A percentile compares a stretch with the other conserved stretches of the same genome.
These are phyloP conservation scores for Luperina nickerlii DNA, from an alignment of 2,888 invertebrate genomes.

Conservation along the genomic window DNA sequence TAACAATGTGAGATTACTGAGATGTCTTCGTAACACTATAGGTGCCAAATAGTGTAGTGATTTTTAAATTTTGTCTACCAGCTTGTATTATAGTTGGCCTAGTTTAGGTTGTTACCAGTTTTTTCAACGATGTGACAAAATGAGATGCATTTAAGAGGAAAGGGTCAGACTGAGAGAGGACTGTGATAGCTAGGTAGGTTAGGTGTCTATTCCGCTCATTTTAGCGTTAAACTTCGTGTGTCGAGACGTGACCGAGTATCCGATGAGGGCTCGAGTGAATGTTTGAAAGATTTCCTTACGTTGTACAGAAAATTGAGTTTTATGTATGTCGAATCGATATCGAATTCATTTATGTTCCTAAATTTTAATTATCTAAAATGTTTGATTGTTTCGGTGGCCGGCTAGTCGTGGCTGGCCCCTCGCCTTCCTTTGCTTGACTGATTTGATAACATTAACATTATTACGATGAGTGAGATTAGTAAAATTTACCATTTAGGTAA, in stretches of 20 bases:
- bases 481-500: conserved; percentile 84
- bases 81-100: conserved; percentile 85
- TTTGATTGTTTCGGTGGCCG: conserved; percentile 55
- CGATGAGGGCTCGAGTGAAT: conserved; percentile 79
- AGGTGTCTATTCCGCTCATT: conserved; percentile 88
- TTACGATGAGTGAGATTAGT: conserved; percentile 86
- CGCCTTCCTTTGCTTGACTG: conserved; percentile 82
- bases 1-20: conserved; percentile 74
- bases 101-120: conserved; percentile 89
- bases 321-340: conserved; percentile 53
- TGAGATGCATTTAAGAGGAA: conserved; percentile 88
- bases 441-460: conserved; percentile 82
- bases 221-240: conserved; percentile 84
- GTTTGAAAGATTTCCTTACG: conserved; percentile 66
- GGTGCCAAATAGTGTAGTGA: conserved; percentile 89
- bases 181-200: conserved; percentile 90
- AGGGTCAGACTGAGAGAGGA: conserved; percentile 90
- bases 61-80: conserved; percentile 83
- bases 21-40: conserved; percentile 81
- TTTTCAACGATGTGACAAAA: conserved; percentile 85
- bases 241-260: conserved; percentile 76
- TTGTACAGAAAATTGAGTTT: conserved; percentile 54
- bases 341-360: conserved; percentile 75
- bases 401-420: conserved; percentile 62
- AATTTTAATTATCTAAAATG: conserved; percentile 72